phyloP scores from a whole-genome alignment of 2,797 vertebrate genomes.

The Champsocephalus gunnari region DNA sequence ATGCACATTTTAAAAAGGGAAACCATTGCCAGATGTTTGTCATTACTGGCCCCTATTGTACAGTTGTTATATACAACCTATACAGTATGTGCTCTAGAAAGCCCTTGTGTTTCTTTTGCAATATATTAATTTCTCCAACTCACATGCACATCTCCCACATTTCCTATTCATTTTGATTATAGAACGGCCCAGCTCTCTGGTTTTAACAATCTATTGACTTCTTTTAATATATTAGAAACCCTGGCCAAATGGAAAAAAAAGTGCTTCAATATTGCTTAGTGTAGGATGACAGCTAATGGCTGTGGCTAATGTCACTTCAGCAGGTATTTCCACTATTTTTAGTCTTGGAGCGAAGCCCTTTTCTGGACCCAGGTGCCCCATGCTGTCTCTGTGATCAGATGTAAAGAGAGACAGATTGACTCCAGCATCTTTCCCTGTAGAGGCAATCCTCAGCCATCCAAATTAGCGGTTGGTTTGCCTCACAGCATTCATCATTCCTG shows the following conservation, averaged over 20 bases:
- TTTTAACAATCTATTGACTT: conserved; percentile 10
- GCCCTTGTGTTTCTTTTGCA: conserved; percentile 30
- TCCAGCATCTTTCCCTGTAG: conserved; percentile 44
- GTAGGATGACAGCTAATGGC: neutral
- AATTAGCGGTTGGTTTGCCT: conserved; percentile 62
- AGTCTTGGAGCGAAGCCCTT: conserved; percentile 21
- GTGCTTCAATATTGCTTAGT: conserved; percentile 7
- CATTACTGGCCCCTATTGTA: conserved; percentile 52
- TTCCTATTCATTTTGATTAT: conserved; percentile 20
- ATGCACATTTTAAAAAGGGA: conserved; percentile 67
- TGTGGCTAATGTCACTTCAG: conserved; percentile 20
- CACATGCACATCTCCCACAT: neutral
- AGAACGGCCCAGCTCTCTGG: neutral
- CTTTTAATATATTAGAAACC: conserved; percentile 1
- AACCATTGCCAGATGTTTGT: conserved; percentile 67
- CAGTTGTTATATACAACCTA: conserved; percentile 25
- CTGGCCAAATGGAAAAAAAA: neutral
- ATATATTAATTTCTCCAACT: conserved; percentile 27
- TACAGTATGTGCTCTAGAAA: conserved; percentile 17
- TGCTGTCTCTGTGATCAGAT: conserved; percentile 55
- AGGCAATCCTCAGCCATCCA: conserved; percentile 67
- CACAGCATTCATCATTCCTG: conserved; percentile 75
- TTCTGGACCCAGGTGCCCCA: conserved; percentile 64
- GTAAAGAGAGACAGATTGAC: conserved; percentile 64
- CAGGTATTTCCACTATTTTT: conserved; percentile 35